Percentiles rank a stretch among this genome's conserved stretches.
phyloP scores from a whole-genome alignment of 2,797 vertebrate genomes.

The Galago senegalensis region DNA sequence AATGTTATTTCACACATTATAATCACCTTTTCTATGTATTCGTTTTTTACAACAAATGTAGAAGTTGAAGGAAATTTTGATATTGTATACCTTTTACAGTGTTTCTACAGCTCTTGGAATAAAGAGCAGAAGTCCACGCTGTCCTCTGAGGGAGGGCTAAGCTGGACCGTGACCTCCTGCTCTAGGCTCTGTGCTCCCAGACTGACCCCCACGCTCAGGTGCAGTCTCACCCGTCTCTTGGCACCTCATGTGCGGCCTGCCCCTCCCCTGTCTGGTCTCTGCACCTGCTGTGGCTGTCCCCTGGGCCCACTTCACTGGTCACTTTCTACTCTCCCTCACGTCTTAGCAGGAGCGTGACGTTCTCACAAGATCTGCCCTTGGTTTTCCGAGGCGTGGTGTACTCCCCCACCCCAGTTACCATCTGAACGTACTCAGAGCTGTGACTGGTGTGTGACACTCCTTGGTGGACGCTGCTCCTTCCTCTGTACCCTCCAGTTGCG shows the following conservation, averaged over 20 bases:
- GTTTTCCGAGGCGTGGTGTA: background rate
- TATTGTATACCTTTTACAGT: background rate
- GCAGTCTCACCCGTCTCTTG: background rate
- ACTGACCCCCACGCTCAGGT: background rate
- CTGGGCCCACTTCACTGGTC: background rate
- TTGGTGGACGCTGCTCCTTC: background rate
- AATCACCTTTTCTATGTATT: background rate
- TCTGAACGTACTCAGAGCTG: background rate
- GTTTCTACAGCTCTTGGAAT: constrained; percentile 30
- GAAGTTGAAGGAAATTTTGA: background rate
- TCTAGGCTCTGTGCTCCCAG: background rate
- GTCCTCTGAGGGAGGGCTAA: background rate
- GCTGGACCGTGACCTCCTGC: background rate
- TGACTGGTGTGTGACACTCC: background rate
- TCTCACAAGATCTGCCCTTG: background rate
- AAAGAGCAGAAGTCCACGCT: background rate
- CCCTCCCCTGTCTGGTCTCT: background rate
- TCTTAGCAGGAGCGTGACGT: background rate
- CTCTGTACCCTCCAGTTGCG: background rate
- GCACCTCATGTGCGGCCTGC: background rate
- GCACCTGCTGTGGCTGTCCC: background rate
- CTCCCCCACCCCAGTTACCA: background rate
- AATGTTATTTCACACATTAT: background rate
- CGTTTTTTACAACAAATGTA: background rate
- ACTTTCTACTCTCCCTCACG: background rate